Percentiles rank a stretch among this genome's conserved stretches.
Conservation (phyloP, 2,888 invertebrate genomes). For the Eueremaeus valkanovi region DNA sequence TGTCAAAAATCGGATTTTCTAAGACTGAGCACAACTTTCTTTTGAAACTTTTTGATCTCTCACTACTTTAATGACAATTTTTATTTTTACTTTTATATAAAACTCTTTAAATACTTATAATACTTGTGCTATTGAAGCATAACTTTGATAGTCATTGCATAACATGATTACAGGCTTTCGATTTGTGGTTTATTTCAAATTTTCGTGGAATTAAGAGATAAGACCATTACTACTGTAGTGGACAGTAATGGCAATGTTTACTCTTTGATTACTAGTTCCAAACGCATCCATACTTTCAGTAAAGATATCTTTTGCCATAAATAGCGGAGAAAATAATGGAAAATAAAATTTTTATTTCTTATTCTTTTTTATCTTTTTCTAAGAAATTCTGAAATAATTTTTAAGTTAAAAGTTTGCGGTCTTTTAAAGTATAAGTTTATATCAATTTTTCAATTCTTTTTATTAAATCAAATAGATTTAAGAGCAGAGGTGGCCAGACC, state of each 20-base stretch:
- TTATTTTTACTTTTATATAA: background rate
- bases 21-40: too few relatives aligned
- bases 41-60: background rate
- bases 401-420: background rate
- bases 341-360: background rate
- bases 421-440: too few relatives aligned
- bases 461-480: background rate
- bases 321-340: background rate
- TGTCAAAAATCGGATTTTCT: too few relatives aligned
- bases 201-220: constrained; percentile 9
- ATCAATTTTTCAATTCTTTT: too few relatives aligned
- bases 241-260: constrained; percentile 7
- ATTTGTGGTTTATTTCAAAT: constrained; percentile 19
- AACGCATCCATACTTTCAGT: background rate
- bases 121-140: background rate
- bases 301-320: background rate
- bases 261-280: background rate
- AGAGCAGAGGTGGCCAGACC: background rate
- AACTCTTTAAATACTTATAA: background rate
- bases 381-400: background rate
- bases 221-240: constrained; percentile 14
- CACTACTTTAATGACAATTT: background rate
- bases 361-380: background rate
- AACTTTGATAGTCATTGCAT: background rate
- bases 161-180: background rate